Percentiles rank a stretch among this genome's conserved stretches.
These are phyloP conservation scores for Formica exsecta DNA, from an alignment of 1,140 invertebrate genomes.

Conservation along the genomic window DNA sequence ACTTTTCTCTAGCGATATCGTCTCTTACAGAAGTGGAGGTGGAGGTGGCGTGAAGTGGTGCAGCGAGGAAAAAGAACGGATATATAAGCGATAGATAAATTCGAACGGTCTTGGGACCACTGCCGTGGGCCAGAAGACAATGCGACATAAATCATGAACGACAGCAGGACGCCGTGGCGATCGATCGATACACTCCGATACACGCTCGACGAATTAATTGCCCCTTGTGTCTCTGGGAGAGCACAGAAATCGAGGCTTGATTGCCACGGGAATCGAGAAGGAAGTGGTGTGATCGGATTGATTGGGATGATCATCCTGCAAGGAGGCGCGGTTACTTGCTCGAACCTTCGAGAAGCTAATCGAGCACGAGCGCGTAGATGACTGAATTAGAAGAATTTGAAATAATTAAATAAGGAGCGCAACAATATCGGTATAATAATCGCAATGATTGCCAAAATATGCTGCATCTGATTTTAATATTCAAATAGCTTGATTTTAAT, in stretches of 20 bases:
- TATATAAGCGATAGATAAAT: constrained; percentile 73
- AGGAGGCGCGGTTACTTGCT: constrained; percentile 68
- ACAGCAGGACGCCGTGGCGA: constrained; percentile 75
- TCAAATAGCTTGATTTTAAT: neutral
- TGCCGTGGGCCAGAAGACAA: constrained; percentile 79
- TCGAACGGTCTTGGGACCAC: constrained; percentile 72
- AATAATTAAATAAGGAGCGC: constrained; percentile 42
- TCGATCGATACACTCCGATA: constrained; percentile 82
- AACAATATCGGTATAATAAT: constrained; percentile 19
- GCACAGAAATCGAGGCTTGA: constrained; percentile 74
- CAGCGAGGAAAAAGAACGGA: constrained; percentile 55
- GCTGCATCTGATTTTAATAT: neutral
- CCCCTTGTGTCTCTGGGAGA: constrained; percentile 76
- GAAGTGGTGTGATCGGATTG: constrained; percentile 71
- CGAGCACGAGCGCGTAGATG: constrained; percentile 61
- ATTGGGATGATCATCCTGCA: constrained; percentile 71
- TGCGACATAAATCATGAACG: constrained; percentile 83
- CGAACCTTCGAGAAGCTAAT: constrained; percentile 64
- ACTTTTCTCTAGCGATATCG: constrained; percentile 60
- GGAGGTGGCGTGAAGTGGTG: constrained; percentile 17
- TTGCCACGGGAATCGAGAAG: constrained; percentile 78
- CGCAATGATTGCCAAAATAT: neutral
- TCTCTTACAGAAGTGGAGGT: constrained; percentile 48
- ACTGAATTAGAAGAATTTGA: constrained; percentile 48
- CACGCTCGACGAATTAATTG: constrained; percentile 81